Evolutionary conservation across 1,140 invertebrate species (phyloP).

Genomic region (Rhopalosiphum padi): DNA sequence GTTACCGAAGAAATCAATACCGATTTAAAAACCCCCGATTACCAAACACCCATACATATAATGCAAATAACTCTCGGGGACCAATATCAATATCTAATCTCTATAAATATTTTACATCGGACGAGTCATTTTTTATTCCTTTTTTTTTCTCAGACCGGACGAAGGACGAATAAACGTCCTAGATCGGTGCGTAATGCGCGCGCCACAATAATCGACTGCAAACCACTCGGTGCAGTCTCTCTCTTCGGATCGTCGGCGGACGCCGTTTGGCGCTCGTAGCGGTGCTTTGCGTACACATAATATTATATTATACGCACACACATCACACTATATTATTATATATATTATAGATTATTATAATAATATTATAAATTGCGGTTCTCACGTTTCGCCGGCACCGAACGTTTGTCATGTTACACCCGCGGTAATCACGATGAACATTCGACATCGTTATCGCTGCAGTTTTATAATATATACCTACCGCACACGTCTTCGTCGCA

Average conservation of each 20-base stretch:
- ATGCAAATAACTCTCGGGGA: neutral
- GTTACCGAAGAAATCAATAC: neutral
- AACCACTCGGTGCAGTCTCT: neutral
- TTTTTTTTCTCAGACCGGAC: no score
- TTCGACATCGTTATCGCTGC: neutral
- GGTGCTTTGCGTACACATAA: no score
- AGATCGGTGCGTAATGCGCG: neutral
- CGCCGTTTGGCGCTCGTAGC: neutral
- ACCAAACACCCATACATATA: neutral
- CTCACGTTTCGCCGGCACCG: conserved; percentile 19
- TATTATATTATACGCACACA: neutral
- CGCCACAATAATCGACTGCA: no score
- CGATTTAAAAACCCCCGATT: neutral
- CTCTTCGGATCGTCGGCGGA: neutral
- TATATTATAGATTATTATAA: neutral
- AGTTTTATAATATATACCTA: no score
- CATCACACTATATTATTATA: no score
- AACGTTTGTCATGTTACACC: conserved; percentile 23
- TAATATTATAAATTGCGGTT: neutral
- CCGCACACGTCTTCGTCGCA: no score
- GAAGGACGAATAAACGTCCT: neutral
- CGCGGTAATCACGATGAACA: neutral
- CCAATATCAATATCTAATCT: neutral
- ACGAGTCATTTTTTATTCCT: no score
- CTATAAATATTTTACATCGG: neutral